Percentiles rank a stretch among this genome's conserved stretches.
phyloP scores from a whole-genome alignment of 2,888 invertebrate species.

The Erebia ligea region DNA sequence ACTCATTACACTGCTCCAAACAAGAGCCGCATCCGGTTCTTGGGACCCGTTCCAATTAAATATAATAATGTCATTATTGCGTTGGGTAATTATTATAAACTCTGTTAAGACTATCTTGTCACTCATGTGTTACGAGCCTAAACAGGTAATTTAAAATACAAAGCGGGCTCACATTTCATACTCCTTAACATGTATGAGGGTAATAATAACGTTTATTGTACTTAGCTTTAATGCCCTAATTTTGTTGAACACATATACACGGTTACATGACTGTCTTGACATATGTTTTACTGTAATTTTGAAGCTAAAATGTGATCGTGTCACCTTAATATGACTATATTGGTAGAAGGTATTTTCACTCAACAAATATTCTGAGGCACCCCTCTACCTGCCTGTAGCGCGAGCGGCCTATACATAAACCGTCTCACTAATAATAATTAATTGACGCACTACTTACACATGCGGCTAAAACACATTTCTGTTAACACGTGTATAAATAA shows the following conservation, averaged over 20 bases:
- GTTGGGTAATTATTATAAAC: neutral
- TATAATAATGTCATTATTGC: neutral
- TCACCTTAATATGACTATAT: neutral
- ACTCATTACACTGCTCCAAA: too few species aligned
- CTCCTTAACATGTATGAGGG: constrained; percentile 11
- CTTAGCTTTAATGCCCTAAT: constrained; percentile 5
- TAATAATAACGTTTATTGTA: constrained; percentile 6
- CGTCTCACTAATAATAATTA: too few species aligned
- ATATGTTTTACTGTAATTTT: neutral
- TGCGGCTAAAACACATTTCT: too few species aligned
- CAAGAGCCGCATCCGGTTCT: too few species aligned
- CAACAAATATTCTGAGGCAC: too few species aligned
- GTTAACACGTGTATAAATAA: too few species aligned
- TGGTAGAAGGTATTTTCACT: too few species aligned
- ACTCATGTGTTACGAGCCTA: constrained; percentile 6
- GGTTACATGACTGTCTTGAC: neutral
- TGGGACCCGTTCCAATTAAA: too few species aligned
- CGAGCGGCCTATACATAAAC: too few species aligned
- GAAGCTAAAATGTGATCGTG: neutral
- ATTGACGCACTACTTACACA: too few species aligned
- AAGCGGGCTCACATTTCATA: constrained; percentile 16
- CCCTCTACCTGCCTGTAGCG: too few species aligned
- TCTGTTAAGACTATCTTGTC: neutral
- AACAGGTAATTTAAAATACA: constrained; percentile 16
- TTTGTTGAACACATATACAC: constrained; percentile 4